These are phyloP conservation scores for Apocrypta bakeri DNA, from an alignment of 1,140 invertebrate genomes.

Conservation along the genomic window DNA sequence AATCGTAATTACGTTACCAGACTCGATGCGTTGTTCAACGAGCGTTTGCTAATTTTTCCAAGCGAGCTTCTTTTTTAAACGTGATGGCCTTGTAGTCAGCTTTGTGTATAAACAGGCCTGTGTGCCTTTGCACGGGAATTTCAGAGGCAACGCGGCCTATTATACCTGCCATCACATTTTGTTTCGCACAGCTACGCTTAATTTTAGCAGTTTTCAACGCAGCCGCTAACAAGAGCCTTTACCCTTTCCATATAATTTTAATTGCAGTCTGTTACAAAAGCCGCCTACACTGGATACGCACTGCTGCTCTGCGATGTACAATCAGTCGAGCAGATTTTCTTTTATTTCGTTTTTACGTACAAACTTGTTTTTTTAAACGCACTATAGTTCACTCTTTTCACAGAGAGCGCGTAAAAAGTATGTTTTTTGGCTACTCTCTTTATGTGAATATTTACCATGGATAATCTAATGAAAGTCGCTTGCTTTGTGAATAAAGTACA, in stretches of 20 bases:
- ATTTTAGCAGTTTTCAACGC: conserved; percentile 66
- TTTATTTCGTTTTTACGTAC: conserved; percentile 56
- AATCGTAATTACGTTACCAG: not conserved
- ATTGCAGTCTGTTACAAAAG: conserved; percentile 62
- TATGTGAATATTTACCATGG: conserved; percentile 24
- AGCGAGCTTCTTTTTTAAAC: not conserved
- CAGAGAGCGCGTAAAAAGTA: conserved; percentile 5
- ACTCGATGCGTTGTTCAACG: not conserved
- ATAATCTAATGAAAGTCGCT: conserved; percentile 41
- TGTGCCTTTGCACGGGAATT: not conserved
- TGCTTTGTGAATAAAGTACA: not conserved
- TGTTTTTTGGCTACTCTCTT: conserved; percentile 8
- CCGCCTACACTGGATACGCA: conserved; percentile 60
- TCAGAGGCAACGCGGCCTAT: conserved; percentile 53
- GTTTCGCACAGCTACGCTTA: conserved; percentile 59
- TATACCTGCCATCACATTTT: conserved; percentile 66
- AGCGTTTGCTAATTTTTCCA: not conserved
- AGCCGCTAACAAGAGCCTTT: conserved; percentile 61
- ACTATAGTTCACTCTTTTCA: not conserved
- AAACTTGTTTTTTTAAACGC: not conserved
- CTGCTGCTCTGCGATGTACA: conserved; percentile 64
- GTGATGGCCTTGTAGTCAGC: not conserved
- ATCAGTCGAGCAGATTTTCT: conserved; percentile 66
- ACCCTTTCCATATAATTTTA: conserved; percentile 67
- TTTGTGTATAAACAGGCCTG: not conserved